Conservation (phyloP, 2,113 vertebrate species). For the Apus apus region DNA sequence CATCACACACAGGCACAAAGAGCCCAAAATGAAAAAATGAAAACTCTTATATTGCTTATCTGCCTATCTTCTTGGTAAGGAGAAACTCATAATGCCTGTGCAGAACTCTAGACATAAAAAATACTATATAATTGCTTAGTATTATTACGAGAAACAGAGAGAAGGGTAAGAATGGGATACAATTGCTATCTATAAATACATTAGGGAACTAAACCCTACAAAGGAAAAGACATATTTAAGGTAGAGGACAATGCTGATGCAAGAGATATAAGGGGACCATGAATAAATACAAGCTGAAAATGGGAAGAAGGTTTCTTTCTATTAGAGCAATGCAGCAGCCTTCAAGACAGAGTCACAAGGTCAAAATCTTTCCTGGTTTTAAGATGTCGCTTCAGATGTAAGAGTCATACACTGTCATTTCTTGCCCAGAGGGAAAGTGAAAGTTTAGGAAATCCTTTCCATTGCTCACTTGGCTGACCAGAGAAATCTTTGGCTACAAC, state of each 20-base stretch:
- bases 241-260: neutral
- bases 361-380: neutral
- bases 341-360: neutral
- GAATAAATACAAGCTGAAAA: neutral
- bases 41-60: constrained; percentile 41
- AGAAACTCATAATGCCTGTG: constrained; percentile 33
- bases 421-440: neutral
- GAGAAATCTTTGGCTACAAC: neutral
- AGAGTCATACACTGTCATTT: neutral
- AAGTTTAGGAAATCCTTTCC: neutral
- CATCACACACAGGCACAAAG: neutral
- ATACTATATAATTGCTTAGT: neutral
- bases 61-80: constrained; percentile 2
- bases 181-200: constrained; percentile 27
- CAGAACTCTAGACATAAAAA: constrained; percentile 30
- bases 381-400: neutral
- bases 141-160: neutral
- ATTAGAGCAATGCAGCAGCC: neutral
- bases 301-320: neutral
- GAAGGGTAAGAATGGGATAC: neutral
- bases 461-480: neutral
- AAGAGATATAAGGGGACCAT: neutral
- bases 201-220: constrained; percentile 3
- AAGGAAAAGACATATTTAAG: constrained; percentile 2
- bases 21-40: constrained; percentile 26